Percentiles rank a stretch among this genome's conserved stretches.
phyloP scores from a whole-genome alignment of 2,888 invertebrate genomes.

The Copidosoma aretas region DNA sequence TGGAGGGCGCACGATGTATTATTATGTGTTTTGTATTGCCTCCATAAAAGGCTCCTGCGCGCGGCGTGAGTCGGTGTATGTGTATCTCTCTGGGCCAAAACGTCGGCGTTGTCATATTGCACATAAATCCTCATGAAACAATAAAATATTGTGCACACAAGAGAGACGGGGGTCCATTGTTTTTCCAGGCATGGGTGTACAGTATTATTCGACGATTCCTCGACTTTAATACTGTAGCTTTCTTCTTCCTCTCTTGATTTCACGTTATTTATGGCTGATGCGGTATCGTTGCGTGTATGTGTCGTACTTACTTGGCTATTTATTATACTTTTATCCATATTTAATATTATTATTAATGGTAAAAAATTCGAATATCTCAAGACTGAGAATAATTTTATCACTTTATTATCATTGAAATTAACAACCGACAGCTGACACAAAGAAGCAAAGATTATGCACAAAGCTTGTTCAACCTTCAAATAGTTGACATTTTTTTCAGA shows the following conservation, averaged over 20 bases:
- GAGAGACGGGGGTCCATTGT: constrained; percentile 11
- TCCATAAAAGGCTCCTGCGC: background rate
- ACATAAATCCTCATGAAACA: constrained; percentile 28
- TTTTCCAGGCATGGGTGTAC: constrained; percentile 1
- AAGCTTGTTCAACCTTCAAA: too few relatives aligned
- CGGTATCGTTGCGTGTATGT: background rate
- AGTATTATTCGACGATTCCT: background rate
- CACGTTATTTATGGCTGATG: background rate
- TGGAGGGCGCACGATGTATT: background rate
- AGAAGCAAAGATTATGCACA: too few relatives aligned
- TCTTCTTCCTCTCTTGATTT: constrained; percentile 2
- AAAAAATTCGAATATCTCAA: too few relatives aligned
- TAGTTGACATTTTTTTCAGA: too few relatives aligned
- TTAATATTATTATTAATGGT: too few relatives aligned
- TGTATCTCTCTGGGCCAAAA: too few relatives aligned
- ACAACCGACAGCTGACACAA: too few relatives aligned
- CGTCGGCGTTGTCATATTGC: background rate
- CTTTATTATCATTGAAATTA: too few relatives aligned
- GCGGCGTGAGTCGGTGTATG: background rate
- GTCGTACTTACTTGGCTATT: too few relatives aligned
- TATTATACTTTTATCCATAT: too few relatives aligned
- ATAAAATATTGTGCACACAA: constrained; percentile 21
- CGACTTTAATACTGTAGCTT: background rate
- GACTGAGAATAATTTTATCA: too few relatives aligned
- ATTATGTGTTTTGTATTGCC: background rate